Evolutionary conservation across 2,113 vertebrate species (phyloP).

Genomic region (Neofelis nebulosa): DNA sequence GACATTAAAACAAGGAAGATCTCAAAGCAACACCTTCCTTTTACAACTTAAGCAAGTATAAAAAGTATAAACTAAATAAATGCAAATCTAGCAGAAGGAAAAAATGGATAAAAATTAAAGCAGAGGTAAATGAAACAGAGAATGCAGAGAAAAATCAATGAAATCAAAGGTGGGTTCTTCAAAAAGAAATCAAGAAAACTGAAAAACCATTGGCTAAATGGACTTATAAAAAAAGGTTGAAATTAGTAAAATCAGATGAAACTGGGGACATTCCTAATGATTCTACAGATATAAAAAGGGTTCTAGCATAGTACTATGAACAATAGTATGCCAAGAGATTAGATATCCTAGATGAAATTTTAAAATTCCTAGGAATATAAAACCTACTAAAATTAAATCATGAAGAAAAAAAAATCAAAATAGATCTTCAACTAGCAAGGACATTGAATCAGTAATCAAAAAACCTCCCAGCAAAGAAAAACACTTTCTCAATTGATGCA

Average conservation of each 20-base stretch:
- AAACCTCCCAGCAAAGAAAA: neutral
- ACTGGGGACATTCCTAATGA: neutral
- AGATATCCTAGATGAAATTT: neutral
- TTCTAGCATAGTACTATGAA: neutral
- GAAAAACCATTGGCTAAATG: neutral
- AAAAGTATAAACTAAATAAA: neutral
- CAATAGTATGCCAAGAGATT: neutral
- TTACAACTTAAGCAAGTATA: neutral
- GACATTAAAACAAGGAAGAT: neutral
- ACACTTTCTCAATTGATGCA: neutral
- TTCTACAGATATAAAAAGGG: neutral
- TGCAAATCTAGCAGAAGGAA: neutral
- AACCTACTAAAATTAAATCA: neutral
- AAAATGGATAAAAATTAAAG: neutral
- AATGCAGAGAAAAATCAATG: neutral
- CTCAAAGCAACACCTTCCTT: neutral
- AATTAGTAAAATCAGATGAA: neutral
- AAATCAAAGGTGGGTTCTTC: neutral
- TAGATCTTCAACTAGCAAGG: neutral
- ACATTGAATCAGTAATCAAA: neutral
- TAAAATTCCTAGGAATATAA: neutral
- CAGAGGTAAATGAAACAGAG: neutral
- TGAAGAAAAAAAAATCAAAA: neutral
- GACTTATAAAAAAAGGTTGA: neutral
- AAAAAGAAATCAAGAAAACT: neutral